Conservation (phyloP, 2,113 vertebrate genomes). For the Apodemus sylvaticus region DNA sequence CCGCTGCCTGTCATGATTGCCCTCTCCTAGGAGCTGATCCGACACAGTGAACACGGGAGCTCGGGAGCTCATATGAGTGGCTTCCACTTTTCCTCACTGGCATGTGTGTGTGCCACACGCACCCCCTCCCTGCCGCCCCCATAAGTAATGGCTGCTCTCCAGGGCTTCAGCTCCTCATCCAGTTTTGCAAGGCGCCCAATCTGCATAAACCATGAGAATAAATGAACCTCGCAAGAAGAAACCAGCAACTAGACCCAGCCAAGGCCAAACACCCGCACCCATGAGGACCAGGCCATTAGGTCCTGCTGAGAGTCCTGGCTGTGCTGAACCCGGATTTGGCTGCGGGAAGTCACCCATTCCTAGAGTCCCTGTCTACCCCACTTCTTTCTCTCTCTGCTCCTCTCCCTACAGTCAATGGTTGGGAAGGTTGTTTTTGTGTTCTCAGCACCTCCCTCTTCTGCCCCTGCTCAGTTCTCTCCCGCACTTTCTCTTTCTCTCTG, state of each 20-base stretch:
- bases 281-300: not conserved
- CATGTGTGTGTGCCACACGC: not conserved
- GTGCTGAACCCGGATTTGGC: not conserved
- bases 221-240: slow-evolving; percentile 33
- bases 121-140: not conserved
- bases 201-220: slow-evolving; percentile 64
- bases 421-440: not conserved
- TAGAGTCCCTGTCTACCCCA: not conserved
- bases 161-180: not conserved
- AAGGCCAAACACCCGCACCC: not conserved
- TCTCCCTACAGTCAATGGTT: not conserved
- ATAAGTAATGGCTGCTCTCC: not conserved
- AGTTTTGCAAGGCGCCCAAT: slow-evolving; percentile 29
- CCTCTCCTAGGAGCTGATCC: not conserved
- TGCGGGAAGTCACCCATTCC: not conserved
- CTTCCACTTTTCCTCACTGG: not conserved
- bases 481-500: slow-evolving; percentile 59
- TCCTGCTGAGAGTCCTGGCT: not conserved
- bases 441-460: not conserved
- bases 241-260: not conserved
- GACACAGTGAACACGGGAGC: not conserved
- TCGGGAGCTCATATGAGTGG: not conserved
- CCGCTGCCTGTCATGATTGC: accelerated
- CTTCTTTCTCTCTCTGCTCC: not conserved
- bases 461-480: slow-evolving; percentile 49